Evolutionary conservation across 2,113 vertebrate species (phyloP).

Genomic region (Tenebrosternarchus preto): DNA sequence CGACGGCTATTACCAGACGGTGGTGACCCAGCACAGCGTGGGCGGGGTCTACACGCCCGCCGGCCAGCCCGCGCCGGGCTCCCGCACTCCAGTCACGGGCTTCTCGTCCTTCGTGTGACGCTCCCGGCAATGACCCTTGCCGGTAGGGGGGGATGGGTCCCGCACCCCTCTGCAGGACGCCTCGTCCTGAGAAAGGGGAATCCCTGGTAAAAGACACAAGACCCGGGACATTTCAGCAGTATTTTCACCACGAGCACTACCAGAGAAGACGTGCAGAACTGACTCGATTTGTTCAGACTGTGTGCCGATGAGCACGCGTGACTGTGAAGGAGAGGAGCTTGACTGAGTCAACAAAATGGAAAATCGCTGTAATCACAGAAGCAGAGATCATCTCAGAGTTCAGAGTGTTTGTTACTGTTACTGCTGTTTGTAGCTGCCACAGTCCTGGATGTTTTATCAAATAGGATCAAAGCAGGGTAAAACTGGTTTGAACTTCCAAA

Average conservation of each 20-base stretch:
- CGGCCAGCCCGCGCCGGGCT: conserved; percentile 82
- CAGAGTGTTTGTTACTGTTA: conserved; percentile 25
- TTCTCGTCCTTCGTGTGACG: conserved; percentile 97
- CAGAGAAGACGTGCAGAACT: conserved; percentile 21
- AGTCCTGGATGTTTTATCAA: conserved; percentile 21
- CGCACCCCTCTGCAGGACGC: conserved; percentile 16
- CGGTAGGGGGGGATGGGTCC: neutral
- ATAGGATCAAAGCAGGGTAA: conserved; percentile 16
- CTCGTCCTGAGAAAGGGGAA: conserved; percentile 24
- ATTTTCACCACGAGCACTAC: conserved; percentile 47
- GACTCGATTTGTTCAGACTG: conserved; percentile 25
- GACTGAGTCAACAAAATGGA: neutral
- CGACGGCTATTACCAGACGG: conserved; percentile 88
- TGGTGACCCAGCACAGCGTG: conserved; percentile 93
- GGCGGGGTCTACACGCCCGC: conserved; percentile 88
- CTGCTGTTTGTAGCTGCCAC: conserved; percentile 11
- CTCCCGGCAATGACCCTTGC: neutral
- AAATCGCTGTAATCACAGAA: conserved; percentile 27
- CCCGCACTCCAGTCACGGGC: conserved; percentile 91
- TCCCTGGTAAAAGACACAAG: conserved; percentile 30
- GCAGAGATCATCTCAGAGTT: conserved; percentile 26
- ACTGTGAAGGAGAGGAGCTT: neutral
- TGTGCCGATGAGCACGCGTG: neutral
- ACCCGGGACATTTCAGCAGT: conserved; percentile 42
- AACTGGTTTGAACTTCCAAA: conserved; percentile 16